Conservation (phyloP, 2,113 vertebrate genomes). For the Psammodynastes pulverulentus region DNA sequence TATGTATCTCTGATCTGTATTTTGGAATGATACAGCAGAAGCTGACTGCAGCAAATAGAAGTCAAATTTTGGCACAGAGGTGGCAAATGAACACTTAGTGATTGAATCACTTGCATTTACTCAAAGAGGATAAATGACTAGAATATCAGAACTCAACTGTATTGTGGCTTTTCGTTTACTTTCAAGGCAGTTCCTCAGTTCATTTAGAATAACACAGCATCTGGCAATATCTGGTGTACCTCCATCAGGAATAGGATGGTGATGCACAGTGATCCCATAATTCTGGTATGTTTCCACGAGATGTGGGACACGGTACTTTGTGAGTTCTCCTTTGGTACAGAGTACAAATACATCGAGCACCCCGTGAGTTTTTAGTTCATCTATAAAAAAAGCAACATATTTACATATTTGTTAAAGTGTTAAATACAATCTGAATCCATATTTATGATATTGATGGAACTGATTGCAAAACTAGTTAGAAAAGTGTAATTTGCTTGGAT, state of each 20-base stretch:
- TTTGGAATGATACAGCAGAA: background rate
- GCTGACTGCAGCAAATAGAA: background rate
- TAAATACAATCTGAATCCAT: background rate
- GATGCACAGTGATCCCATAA: slow-evolving; percentile 76
- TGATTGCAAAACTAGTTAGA: background rate
- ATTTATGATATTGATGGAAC: background rate
- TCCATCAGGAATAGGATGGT: slow-evolving; percentile 81
- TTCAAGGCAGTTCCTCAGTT: slow-evolving; percentile 76
- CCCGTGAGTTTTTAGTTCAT: slow-evolving; percentile 79
- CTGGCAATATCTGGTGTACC: slow-evolving; percentile 74
- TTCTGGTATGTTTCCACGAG: slow-evolving; percentile 79
- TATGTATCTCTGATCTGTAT: background rate
- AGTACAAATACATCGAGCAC: slow-evolving; percentile 87
- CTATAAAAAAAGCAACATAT: slow-evolving; percentile 58
- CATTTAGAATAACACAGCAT: slow-evolving; percentile 80
- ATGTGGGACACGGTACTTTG: slow-evolving; percentile 82
- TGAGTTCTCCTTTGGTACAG: slow-evolving; percentile 84
- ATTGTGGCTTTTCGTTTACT: slow-evolving; percentile 77
- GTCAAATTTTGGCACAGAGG: background rate
- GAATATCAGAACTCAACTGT: slow-evolving; percentile 77
- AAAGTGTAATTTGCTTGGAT: background rate
- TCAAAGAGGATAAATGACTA: background rate
- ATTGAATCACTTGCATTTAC: background rate
- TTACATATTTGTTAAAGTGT: background rate
- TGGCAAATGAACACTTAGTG: background rate